Evolutionary conservation across 2,888 invertebrate species (phyloP).

Genomic region (Amphimallon solstitiale): DNA sequence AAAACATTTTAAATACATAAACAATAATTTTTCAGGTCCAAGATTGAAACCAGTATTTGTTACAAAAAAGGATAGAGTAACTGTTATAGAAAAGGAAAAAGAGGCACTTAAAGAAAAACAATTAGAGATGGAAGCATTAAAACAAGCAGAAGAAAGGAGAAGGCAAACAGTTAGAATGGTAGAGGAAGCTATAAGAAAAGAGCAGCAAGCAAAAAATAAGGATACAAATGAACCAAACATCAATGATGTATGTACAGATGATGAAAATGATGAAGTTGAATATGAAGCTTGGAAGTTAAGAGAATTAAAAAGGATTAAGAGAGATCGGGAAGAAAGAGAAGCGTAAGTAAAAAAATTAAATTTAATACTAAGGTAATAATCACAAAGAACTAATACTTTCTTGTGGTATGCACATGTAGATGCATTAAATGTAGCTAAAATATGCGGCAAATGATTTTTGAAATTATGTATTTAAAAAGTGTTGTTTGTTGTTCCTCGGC

Average conservation of each 20-base stretch:
- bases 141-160: constrained; percentile 87
- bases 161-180: constrained; percentile 89
- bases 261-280: constrained; percentile 95
- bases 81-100: constrained; percentile 93
- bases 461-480: too few relatives aligned
- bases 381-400: too few relatives aligned
- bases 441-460: too few relatives aligned
- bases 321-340: constrained; percentile 95
- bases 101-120: constrained; percentile 87
- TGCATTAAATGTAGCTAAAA: too few relatives aligned
- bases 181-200: constrained; percentile 88
- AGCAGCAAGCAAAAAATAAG: constrained; percentile 72
- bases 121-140: constrained; percentile 83
- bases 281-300: constrained; percentile 98
- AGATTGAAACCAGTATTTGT: constrained; percentile 95
- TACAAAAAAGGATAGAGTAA: constrained; percentile 90
- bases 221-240: constrained; percentile 81
- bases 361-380: not conserved
- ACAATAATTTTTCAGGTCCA: constrained; percentile 73
- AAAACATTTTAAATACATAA: too few relatives aligned
- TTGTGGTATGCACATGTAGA: too few relatives aligned
- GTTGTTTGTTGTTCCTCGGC: too few relatives aligned
- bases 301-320: constrained; percentile 94
- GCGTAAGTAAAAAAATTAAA: constrained; percentile 69
- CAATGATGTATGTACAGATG: constrained; percentile 90